These are phyloP conservation scores for Characodon lateralis DNA, from an alignment of 2,797 vertebrate species.

Conservation along the genomic window DNA sequence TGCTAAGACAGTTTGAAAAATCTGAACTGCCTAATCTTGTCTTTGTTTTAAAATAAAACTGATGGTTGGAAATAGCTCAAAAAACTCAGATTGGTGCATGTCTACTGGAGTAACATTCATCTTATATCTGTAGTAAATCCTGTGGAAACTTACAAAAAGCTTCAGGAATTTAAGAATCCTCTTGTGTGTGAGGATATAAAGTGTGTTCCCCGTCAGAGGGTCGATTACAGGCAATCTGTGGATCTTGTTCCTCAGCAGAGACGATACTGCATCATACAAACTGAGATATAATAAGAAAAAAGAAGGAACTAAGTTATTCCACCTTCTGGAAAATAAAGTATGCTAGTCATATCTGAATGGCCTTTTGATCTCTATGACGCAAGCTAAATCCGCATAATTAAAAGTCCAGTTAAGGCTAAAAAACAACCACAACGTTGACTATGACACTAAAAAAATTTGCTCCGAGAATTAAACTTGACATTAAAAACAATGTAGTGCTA, in stretches of 20 bases:
- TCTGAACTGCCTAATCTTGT: neutral
- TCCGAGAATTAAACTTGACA: neutral
- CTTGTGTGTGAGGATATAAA: conserved; percentile 98
- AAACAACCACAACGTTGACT: neutral
- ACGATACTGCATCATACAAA: conserved; percentile 94
- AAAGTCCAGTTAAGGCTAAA: neutral
- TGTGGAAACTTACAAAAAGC: conserved; percentile 89
- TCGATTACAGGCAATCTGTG: conserved; percentile 97
- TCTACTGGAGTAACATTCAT: neutral
- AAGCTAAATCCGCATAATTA: neutral
- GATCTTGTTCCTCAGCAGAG: conserved; percentile 95
- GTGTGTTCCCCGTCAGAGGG: conserved; percentile 92
- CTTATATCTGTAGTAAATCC: neutral
- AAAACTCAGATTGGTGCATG: neutral
- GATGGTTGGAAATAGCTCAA: neutral
- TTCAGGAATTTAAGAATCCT: conserved; percentile 98
- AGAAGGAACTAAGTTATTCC: neutral
- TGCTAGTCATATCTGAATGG: neutral
- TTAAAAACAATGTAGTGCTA: neutral
- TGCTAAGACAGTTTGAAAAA: neutral
- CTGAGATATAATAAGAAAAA: conserved; percentile 67
- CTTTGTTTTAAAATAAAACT: neutral
- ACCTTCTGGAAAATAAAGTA: neutral
- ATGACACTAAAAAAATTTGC: no score
- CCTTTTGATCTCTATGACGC: neutral